Base-by-base conservation (phyloP, 2,888 invertebrate species). In the Minunthozetes semirufus region DNA sequence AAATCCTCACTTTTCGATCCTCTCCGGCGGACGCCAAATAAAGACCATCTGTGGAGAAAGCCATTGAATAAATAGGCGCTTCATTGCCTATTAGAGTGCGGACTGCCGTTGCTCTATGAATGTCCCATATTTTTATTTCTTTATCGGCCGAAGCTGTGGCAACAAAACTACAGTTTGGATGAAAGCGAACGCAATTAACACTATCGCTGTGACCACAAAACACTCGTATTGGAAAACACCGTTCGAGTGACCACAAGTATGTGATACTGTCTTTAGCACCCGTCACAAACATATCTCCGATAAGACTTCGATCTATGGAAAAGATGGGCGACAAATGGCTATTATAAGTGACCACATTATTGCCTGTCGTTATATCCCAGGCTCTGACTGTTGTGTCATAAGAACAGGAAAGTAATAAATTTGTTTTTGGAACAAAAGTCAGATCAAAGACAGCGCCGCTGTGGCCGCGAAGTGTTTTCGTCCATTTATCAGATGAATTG, bases 81-180 rank as follows among this genome's bases (percentile, higher is more conserved):
- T 89, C 88, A 80, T 92, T 90, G 13, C 91, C 93, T 63, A 88
- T 86, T 78, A 93, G 88, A 56, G 94, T 87, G 73, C 96, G 87
- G 78, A 93, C 88, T 72, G 81, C 79, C 79, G 89, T 89, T 15
- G 91, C 93, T 81, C 91, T 91, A 77, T 90, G 89, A 73, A 92
- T 88, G 79, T 88, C 89, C 94, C 94, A 96, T 80, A 96, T 84
- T 46, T 94, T 87, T 70, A 94, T 89, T 53, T 90, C 90, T 81
- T 90, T 89, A 85, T 96, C 96, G n/a, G 90, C 88, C 1, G 94
- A 92, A 13, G 94, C 95, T 0, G 93, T 92, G 50, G 93, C 94
- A 79, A 95, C 82, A 82, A 96, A 95, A 80, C 89, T 88, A 79
- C 91, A 90, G 83, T 94, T 96, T 0, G 94, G 93, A 85, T 96